Evolutionary conservation across 1,140 invertebrate species (phyloP), one percentile per base, ranked within the genome.

Genomic region (Trichomalopsis sarcophagae): DNA sequence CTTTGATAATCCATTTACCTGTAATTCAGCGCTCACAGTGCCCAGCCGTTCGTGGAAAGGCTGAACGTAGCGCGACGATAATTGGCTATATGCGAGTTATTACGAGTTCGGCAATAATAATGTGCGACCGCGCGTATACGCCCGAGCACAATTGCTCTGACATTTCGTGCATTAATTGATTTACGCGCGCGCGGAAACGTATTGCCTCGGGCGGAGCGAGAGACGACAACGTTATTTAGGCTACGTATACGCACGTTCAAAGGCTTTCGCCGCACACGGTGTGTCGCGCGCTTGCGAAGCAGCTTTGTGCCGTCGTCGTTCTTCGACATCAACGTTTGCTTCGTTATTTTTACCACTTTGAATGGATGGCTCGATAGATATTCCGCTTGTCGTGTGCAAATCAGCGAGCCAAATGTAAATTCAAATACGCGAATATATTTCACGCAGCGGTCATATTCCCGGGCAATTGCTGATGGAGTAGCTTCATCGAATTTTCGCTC

Each of bases 101-200:
- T 75, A 50, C 11, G 14, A 76, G 74, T 76, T 76, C 23, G n/a
- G n/a, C 74, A 76, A 76, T 76, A 76, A 76, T 76, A 47, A 62
- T n/a, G 55, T 30, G 50, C 55, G 55, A 44, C 40, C 74, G 50
- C 47, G 27, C 50, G 40, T 47, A 47, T 47, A 6, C 27, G 40
- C n/a, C n/a, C 10, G 55, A n/a, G 23, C 75, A 62, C 76, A 78
- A 78, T 78, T 78, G 47, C 11, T 55, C 76, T 11, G 55, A 21
- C 55, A 14, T 62, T 62, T 62, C 21, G 50, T 21, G 55, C 55
- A 62, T 62, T 62, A 62, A 78, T 23, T 78, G 76, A 78, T 78
- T 78, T 78, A 78, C 44, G 3, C 17, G 44, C 47, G 11, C 55
- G 17, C 6, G 50, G 76, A 66, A 27, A 27, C 74, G 23, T 21